Base-by-base conservation (phyloP, 1,140 invertebrate species). In the Drosophila pachea region DNA sequence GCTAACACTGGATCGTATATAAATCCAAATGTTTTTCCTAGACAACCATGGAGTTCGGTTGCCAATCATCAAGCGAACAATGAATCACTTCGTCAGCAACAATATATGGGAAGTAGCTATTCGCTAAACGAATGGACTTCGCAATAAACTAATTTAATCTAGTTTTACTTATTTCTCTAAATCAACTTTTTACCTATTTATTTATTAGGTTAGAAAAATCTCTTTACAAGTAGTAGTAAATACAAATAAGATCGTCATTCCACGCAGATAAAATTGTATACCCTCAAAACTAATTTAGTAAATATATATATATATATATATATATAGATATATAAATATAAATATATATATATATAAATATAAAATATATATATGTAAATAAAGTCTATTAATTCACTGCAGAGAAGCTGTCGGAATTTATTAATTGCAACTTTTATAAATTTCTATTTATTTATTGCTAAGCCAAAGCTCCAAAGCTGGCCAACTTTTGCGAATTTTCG, bases 91-190 rank as follows among this genome's bases (percentile, higher is more conserved):
- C 77, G 81, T 38, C 82, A 86, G 33, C 76, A 75, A 53, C 78
- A 67, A 65, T 86, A 86, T 62, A 58, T 86, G 47, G 81, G 82
- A 29, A 81, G 71, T 42, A 74, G 64, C 42, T 86, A 81, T 53
- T 74, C 77, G 49, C 59, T 81, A 8, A 86, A 86, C 63, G 81
- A 86, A 42, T 86, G 81, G 81, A 74, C 82, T 43, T 77, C 81
- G 47, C 81, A 86, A 69, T 86, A 77, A 76, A 64, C 29, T 22
- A 78, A 48, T 70, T 65, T 71, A 84, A 84, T 64, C 36, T 63
- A 55, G 8, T 56, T 33, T 22, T 42, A 49, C 14, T 58, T 33
- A 48, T 58, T 59, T 53, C 55, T 53, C 52, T 63, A 52, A 65
- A 47, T 66, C 22, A 58, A 59, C 14, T 38, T 65, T 70, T 40